A percentile compares a stretch with the other conserved stretches of the same genome.
Conservation (phyloP, 2,797 vertebrate species). For the Aplochiton taeniatus region DNA sequence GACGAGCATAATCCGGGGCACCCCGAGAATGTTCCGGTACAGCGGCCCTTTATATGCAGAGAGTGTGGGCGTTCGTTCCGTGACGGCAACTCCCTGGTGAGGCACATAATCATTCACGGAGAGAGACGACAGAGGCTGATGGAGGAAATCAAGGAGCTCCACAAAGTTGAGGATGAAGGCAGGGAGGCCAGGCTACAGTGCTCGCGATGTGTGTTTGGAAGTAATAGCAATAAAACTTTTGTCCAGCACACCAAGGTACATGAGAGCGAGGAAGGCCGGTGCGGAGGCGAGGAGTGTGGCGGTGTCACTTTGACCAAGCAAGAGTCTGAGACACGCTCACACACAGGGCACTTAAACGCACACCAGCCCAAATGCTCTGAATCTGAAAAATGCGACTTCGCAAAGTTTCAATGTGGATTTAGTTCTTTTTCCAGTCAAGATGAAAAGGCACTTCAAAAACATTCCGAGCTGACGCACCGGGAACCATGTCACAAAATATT, state of each 20-base stretch:
- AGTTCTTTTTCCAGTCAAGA: conserved; percentile 79
- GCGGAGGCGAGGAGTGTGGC: conserved; percentile 86
- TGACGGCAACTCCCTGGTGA: conserved; percentile 88
- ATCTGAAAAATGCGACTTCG: conserved; percentile 61
- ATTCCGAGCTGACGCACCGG: conserved; percentile 76
- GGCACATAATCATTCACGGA: conserved; percentile 94
- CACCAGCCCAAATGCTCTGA: conserved; percentile 70
- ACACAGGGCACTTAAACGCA: conserved; percentile 71
- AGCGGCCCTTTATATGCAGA: conserved; percentile 87
- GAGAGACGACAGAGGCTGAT: conserved; percentile 86
- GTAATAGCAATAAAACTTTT: conserved; percentile 86
- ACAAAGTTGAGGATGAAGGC: conserved; percentile 82
- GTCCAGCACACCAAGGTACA: conserved; percentile 85
- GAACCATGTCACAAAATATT: conserved; percentile 38
- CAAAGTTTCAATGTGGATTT: conserved; percentile 74
- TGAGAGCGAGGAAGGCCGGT: conserved; percentile 86
- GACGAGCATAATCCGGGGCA: conserved; percentile 91
- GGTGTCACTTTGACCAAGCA: conserved; percentile 83
- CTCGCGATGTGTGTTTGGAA: conserved; percentile 83
- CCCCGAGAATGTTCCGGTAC: conserved; percentile 79
- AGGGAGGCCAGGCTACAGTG: conserved; percentile 78
- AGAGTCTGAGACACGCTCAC: conserved; percentile 83
- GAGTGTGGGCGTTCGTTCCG: conserved; percentile 93
- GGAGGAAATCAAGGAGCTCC: conserved; percentile 89
- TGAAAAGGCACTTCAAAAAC: conserved; percentile 79